Evolutionary conservation across 1,140 invertebrate species (phyloP).

Genomic region (Eulimnadia texana): DNA sequence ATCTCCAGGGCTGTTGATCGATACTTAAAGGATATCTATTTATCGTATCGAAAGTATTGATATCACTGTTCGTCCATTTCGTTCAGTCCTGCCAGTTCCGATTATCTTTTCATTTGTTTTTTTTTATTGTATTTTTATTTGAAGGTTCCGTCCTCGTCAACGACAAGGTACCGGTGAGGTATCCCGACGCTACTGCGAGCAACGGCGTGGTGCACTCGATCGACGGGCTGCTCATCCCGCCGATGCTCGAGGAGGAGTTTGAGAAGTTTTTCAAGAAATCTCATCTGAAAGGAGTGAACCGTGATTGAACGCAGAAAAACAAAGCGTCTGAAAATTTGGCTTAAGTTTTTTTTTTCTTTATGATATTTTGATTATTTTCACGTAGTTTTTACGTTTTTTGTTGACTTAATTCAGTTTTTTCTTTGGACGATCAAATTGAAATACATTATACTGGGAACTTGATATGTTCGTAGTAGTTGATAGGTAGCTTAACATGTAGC

Average conservation of each 20-base stretch:
- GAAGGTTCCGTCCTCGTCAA: conserved; percentile 9
- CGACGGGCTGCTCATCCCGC: conserved; percentile 15
- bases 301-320: background rate
- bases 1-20: no score
- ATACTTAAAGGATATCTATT: background rate
- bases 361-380: no score
- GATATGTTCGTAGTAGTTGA: no score
- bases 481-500: no score
- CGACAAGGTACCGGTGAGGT: conserved; percentile 8
- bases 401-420: no score
- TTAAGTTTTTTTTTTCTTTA: background rate
- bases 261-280: background rate
- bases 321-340: background rate
- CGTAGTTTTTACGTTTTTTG: no score
- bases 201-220: conserved; percentile 17
- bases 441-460: no score
- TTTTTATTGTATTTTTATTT: background rate
- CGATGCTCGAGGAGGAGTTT: conserved; percentile 5
- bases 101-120: background rate
- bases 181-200: conserved; percentile 10
- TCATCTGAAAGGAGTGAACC: background rate
- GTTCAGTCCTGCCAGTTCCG: no score
- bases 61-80: background rate
- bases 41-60: background rate
- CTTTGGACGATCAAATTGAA: no score